These are phyloP conservation scores for Xiphophorus maculatus DNA, from an alignment of 2,113 vertebrate species.

Conservation along the genomic window DNA sequence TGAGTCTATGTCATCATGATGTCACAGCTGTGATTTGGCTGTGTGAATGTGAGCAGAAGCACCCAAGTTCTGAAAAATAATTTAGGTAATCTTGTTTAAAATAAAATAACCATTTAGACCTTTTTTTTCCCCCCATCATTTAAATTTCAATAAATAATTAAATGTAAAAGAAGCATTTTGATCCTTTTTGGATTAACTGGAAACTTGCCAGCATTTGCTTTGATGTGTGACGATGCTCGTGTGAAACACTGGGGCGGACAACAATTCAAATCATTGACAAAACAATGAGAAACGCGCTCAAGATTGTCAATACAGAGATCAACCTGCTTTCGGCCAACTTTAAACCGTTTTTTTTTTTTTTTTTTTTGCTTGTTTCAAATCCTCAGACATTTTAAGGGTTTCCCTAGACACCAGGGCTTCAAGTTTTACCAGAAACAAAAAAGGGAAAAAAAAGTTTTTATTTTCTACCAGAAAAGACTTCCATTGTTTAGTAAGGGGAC, in stretches of 20 bases:
- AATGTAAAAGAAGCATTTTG: not conserved
- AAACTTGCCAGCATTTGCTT: not conserved
- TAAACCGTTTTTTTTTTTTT: not conserved
- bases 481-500: conserved; percentile 59
- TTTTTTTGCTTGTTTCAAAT: conserved; percentile 7
- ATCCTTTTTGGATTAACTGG: not conserved
- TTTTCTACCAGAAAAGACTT: conserved; percentile 62
- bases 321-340: not conserved
- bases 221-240: not conserved
- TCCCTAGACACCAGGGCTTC: conserved; percentile 32
- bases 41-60: not conserved
- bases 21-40: not conserved
- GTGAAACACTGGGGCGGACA: not conserved
- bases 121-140: no score
- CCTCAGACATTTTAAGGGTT: conserved; percentile 17
- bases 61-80: not conserved
- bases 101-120: not conserved
- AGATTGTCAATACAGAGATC: conserved; percentile 63
- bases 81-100: not conserved
- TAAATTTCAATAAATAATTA: not conserved
- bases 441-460: conserved; percentile 58
- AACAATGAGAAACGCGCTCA: conserved; percentile 25
- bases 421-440: conserved; percentile 67
- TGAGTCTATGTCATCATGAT: conserved; percentile 36
- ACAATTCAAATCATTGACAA: not conserved